Base-by-base conservation (phyloP, 2,888 invertebrate genomes). In the Amphipoea oculea region DNA sequence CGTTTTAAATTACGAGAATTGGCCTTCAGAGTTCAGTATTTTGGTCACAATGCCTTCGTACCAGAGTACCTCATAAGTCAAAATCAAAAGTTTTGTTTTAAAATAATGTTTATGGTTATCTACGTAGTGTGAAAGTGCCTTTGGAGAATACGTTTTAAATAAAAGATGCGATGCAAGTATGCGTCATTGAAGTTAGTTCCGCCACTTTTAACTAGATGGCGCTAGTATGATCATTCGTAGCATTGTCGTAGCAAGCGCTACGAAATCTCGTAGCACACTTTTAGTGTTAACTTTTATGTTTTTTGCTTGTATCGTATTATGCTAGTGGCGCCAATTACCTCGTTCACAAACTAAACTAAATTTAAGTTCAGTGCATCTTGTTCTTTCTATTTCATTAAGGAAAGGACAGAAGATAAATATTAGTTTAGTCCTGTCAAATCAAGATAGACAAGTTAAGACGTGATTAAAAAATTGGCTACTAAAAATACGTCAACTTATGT, bases 231-330 rank as follows among this genome's bases (percentile, higher is more conserved):
- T 0, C 23, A 4, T 69, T 70, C 66, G 45, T 85, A 85, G 74
- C 68, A 74, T 6, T 72, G 1, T 40, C 54, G 81, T 81, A 84
- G 85, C 71, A 67, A 11, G 48, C 42, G 81, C 81, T 81, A 83
- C 81, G 75, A 63, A 60, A 67, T 48, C 29, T 65, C 67, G 84
- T 82, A 74, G 54, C 70, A 23, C 0, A 11, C 1, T n/a, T n/a
- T 23, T 12, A 42, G 17, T 14, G 20, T 65, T 66, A 14, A 57
- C 4, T 14, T 23, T 60, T 20, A 20, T 40, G 17, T 23, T 60
- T 63, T 45, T 42, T 66, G 12, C 40, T 66, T 23, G 23, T 12
- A 12, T 23, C 20, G 40, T 40, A 66, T 23, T 42, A 60, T n/a
- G 40, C 42, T 54, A 11, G 1, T 29, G 29, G 29, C 29, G 29